A percentile compares a stretch with the other conserved stretches of the same genome.
Evolutionary conservation across 2,113 vertebrate genomes (phyloP).

Genomic region (Neofelis nebulosa): DNA sequence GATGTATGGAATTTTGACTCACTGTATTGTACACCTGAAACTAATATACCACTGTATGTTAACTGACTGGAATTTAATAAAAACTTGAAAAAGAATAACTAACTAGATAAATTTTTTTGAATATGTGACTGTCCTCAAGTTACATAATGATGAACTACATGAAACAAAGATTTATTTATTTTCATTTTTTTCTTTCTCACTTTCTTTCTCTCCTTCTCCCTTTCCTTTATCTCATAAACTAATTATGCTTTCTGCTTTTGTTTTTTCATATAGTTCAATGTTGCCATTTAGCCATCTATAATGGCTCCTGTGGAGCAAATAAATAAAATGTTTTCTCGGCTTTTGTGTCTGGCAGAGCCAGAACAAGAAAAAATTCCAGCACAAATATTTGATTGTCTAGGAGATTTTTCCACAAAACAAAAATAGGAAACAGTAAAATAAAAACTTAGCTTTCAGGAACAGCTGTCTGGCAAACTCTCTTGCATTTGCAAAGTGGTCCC

Average conservation of each 20-base stretch:
- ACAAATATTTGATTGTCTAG: constrained; percentile 30
- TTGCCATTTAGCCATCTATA: not conserved
- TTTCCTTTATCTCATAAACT: not conserved
- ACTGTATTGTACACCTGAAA: not conserved
- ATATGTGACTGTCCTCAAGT: not conserved
- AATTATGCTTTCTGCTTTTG: not conserved
- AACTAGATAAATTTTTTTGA: not conserved
- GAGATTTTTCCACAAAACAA: constrained; percentile 22
- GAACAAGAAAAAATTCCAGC: constrained; percentile 23
- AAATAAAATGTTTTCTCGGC: constrained; percentile 45
- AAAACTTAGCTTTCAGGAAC: constrained; percentile 6
- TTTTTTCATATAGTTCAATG: not conserved
- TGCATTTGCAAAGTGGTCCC: not conserved
- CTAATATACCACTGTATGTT: not conserved
- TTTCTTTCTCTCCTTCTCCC: too few species aligned
- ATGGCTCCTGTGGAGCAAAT: not conserved
- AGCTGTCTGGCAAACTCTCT: constrained; percentile 24
- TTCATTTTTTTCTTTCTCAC: not conserved
- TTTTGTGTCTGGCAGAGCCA: not conserved
- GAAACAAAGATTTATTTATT: not conserved
- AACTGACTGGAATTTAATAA: not conserved
- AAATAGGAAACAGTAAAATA: constrained; percentile 43
- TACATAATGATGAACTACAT: not conserved
- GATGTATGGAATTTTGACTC: not conserved
- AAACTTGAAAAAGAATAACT: not conserved